phyloP scores from a whole-genome alignment of 1,140 invertebrate species.

The Magallana gigas region DNA sequence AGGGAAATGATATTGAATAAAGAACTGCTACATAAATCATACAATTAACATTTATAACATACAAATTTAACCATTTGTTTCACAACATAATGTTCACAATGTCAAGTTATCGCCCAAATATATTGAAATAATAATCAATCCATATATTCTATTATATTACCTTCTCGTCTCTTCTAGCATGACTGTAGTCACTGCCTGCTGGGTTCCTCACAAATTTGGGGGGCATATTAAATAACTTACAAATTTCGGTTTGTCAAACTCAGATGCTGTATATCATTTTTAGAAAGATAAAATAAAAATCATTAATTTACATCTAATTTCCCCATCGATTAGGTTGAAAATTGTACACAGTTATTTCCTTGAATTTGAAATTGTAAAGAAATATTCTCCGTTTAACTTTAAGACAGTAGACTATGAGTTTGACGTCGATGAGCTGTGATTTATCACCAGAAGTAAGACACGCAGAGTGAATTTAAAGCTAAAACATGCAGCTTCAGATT shows the following conservation, averaged over 20 bases:
- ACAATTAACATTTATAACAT: too few species aligned
- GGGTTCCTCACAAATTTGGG: conserved; percentile 71
- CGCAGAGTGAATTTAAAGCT: neutral
- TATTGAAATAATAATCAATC: too few species aligned
- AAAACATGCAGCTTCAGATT: neutral
- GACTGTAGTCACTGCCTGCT: conserved; percentile 57
- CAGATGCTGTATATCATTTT: neutral
- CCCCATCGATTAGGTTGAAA: too few species aligned
- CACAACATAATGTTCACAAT: too few species aligned
- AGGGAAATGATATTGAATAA: too few species aligned
- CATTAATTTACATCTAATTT: too few species aligned
- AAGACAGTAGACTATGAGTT: too few species aligned
- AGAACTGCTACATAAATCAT: too few species aligned
- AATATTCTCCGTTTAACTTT: neutral
- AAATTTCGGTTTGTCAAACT: neutral
- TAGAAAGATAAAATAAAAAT: neutral
- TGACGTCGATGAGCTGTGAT: neutral
- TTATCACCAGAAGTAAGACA: neutral
- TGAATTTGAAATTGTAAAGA: too few species aligned
- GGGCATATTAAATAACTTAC: conserved; percentile 61
- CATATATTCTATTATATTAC: conserved; percentile 38
- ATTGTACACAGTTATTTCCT: too few species aligned
- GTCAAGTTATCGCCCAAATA: too few species aligned
- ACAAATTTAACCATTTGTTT: too few species aligned
- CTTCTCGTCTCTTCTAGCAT: conserved; percentile 62